Evolutionary conservation across 2,888 invertebrate genomes (phyloP).

Genomic region (Orthosia cruda): DNA sequence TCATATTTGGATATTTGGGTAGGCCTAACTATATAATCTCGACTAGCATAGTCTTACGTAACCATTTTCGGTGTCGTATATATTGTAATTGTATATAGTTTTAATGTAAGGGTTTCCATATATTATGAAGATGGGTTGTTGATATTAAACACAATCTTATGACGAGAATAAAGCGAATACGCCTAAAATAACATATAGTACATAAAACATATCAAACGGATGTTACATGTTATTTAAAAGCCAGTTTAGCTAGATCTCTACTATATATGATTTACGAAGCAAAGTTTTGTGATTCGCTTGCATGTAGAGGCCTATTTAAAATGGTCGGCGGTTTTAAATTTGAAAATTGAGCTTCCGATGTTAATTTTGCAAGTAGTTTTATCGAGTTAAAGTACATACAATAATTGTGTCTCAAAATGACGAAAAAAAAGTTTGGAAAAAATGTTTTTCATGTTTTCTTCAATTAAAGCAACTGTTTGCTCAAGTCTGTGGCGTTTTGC

Average conservation of each 20-base stretch:
- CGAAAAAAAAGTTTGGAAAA: constrained; percentile 76
- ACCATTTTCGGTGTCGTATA: constrained; percentile 85
- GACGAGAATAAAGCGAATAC: constrained; percentile 80
- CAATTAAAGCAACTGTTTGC: constrained; percentile 88
- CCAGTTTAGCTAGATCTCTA: constrained; percentile 70
- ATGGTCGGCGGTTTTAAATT: constrained; percentile 73
- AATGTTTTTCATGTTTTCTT: constrained; percentile 75
- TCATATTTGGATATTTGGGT: constrained; percentile 74
- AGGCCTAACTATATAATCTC: constrained; percentile 88
- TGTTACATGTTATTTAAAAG: constrained; percentile 78
- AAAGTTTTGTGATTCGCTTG: constrained; percentile 58
- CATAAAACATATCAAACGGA: constrained; percentile 90
- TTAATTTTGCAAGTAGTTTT: constrained; percentile 85
- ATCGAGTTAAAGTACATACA: constrained; percentile 78
- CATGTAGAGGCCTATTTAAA: constrained; percentile 68
- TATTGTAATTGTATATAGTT: constrained; percentile 79
- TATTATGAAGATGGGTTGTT: constrained; percentile 78
- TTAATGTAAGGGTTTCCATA: constrained; percentile 77
- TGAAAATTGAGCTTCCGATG: constrained; percentile 85
- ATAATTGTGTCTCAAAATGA: constrained; percentile 84
- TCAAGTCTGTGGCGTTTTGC: constrained; percentile 81
- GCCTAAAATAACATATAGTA: constrained; percentile 88
- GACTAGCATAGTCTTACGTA: constrained; percentile 80
- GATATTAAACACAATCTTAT: constrained; percentile 84
- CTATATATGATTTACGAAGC: constrained; percentile 61